These are phyloP conservation scores for Nephrotoma guestfalica DNA, from an alignment of 2,888 invertebrate species.

Conservation along the genomic window DNA sequence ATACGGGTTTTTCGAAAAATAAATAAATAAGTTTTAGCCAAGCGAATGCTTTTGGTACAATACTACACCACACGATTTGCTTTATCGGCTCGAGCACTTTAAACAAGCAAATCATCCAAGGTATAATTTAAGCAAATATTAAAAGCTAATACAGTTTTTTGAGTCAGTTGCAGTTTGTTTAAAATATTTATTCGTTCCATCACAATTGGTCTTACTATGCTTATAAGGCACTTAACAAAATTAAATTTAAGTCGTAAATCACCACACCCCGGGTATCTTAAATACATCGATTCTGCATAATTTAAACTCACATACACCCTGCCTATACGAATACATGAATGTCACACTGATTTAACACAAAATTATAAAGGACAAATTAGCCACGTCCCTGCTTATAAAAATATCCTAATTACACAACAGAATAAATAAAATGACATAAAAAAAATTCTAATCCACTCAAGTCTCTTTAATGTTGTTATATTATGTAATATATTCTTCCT, in stretches of 20 bases:
- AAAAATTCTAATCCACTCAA: not conserved
- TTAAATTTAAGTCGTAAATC: not conserved
- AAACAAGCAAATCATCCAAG: too few species aligned
- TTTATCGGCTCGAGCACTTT: too few species aligned
- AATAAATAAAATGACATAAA: not conserved
- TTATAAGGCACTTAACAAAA: not conserved
- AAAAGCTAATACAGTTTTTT: too few species aligned
- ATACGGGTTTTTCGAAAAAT: too few species aligned
- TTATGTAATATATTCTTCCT: not conserved
- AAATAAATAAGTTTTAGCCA: too few species aligned
- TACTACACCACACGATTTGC: too few species aligned
- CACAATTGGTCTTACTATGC: too few species aligned
- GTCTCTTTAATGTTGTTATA: not conserved
- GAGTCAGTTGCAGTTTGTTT: too few species aligned
- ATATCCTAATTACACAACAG: not conserved
- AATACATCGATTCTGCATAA: not conserved
- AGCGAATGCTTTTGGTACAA: too few species aligned
- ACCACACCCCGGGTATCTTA: not conserved
- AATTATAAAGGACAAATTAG: not conserved
- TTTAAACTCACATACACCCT: not conserved
- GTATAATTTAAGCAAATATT: too few species aligned
- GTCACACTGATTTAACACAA: not conserved
- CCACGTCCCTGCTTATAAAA: not conserved
- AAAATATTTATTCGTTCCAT: too few species aligned
- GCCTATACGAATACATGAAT: not conserved